phyloP scores from a whole-genome alignment of 2,113 vertebrate species.

The Atractosteus spatula region DNA sequence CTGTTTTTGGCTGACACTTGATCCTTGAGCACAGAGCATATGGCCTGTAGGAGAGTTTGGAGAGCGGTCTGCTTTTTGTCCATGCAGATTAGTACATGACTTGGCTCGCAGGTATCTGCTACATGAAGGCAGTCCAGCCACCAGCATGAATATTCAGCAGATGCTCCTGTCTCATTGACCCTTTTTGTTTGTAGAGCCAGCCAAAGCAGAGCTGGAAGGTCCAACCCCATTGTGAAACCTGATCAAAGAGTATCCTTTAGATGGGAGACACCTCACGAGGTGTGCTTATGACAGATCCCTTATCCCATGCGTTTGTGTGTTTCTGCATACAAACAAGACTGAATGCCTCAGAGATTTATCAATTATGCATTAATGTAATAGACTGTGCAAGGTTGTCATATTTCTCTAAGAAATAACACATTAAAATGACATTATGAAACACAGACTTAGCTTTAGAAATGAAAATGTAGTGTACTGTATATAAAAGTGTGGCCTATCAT shows the following conservation, averaged over 20 bases:
- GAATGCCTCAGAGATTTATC: background rate
- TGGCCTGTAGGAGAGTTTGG: conserved; percentile 6
- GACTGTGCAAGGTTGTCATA: conserved; percentile 21
- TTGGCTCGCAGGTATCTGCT: conserved; percentile 4
- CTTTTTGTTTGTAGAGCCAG: conserved; percentile 14
- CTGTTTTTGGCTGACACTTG: conserved; percentile 14
- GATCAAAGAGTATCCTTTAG: conserved; percentile 14
- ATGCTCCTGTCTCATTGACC: conserved; percentile 3
- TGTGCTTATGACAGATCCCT: background rate
- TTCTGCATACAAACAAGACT: background rate
- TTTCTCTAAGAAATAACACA: background rate
- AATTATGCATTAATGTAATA: conserved; percentile 37
- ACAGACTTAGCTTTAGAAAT: too few relatives aligned
- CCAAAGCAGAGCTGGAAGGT: conserved; percentile 13
- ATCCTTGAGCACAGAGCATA: conserved; percentile 10
- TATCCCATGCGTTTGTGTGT: background rate
- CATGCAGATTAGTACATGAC: conserved; percentile 9
- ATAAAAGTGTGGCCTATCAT: background rate
- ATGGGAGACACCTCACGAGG: background rate
- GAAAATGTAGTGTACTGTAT: too few relatives aligned
- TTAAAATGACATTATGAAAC: too few relatives aligned
- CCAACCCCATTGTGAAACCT: background rate
- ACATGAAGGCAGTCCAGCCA: background rate
- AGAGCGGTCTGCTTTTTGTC: background rate
- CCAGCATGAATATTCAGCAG: background rate